Base-by-base conservation (phyloP, 1,140 invertebrate genomes). In the Babylonia areolata region DNA sequence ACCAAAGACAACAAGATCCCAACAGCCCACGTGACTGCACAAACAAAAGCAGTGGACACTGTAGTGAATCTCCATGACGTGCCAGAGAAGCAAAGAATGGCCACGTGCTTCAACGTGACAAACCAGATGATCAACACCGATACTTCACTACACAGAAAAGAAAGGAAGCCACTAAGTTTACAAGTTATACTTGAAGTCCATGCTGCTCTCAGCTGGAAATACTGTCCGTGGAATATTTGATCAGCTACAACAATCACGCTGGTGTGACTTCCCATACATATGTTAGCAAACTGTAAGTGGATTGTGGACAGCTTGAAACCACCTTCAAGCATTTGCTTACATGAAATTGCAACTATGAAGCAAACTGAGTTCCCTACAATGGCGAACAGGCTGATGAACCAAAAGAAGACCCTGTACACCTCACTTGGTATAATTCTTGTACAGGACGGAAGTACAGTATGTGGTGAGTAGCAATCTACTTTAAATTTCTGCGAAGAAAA, bases 341-440 rank as follows among this genome's bases (percentile, higher is more conserved):
- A 39, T 33, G 71, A 84, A 28, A 84, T 23, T 11, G 75, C 54
- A 40, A 69, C 64, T 17, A 85, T 33, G 37, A 87, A 51, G 20
- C 83, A 86, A 37, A 73, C 46, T 40, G 73, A n/a, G 79, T 90
- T 91, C 15, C 90, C 90, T 11, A 87, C 28, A n/a, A 91, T 37
- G 3, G 89, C 80, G 20, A 87, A 3, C 2, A 85, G 42, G 1
- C 82, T 87, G 51, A 89, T 84, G 39, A 90, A 20, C 89, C 88
- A 90, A 0, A 90, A 71, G 23, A 82, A 78, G 12, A 87, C 77
- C 3, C 87, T 75, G 5, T 88, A 82, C 37, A 87, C 20, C 31
- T 85, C 51, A n/a, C 82, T 85, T 31, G 73, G 51, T 42, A 91
- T 77, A 33, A 91, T 54, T 39, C 88, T 85, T 20, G 79, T 69